Evolutionary conservation across 2,797 vertebrate species (phyloP).

Genomic region (Smutsia gigantea): DNA sequence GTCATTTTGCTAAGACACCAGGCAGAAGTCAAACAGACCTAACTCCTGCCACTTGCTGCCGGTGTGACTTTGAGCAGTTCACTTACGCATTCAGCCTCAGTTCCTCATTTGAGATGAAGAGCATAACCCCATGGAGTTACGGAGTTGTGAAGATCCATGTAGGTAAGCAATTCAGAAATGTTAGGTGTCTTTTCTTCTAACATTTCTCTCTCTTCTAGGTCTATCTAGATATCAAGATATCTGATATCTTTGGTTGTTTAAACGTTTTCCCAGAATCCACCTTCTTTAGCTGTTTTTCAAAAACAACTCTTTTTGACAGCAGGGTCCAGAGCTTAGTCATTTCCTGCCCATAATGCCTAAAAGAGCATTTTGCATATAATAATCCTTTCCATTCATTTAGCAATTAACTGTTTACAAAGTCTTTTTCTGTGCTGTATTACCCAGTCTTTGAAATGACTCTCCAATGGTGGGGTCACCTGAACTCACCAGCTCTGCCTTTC

Average conservation of each 20-base stretch:
- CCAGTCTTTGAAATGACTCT: not conserved
- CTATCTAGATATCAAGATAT: not conserved
- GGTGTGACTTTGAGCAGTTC: not conserved
- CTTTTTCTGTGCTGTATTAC: not conserved
- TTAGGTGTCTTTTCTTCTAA: not conserved
- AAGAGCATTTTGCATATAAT: not conserved
- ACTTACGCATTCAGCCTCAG: not conserved
- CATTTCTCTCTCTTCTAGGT: conserved; percentile 6
- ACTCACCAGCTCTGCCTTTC: not conserved
- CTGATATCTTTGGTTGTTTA: not conserved
- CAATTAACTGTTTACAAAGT: not conserved
- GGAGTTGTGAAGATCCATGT: not conserved
- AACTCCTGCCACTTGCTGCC: not conserved
- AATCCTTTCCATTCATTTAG: not conserved
- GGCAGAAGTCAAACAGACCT: not conserved
- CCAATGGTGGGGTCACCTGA: accelerated
- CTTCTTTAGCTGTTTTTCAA: not conserved
- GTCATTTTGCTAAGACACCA: not conserved
- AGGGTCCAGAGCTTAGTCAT: not conserved
- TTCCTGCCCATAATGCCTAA: not conserved
- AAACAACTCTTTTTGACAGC: not conserved
- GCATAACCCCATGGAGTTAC: not conserved
- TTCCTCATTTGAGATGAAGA: not conserved
- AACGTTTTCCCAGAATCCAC: not conserved
- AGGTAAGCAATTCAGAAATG: not conserved